phyloP scores from a whole-genome alignment of 2,888 invertebrate species.

The Limnephilus auricula region DNA sequence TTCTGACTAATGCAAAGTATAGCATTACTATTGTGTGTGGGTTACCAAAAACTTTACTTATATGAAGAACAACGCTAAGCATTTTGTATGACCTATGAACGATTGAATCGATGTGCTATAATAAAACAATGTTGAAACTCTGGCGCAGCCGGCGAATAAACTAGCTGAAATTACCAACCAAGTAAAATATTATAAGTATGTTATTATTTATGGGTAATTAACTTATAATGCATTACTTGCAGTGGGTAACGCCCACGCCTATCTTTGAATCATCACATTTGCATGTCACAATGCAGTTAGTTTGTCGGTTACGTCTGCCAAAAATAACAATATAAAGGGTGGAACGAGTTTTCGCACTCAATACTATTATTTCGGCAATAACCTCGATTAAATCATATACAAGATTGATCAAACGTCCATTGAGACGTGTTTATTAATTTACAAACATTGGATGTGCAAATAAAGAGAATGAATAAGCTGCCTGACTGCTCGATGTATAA shows the following conservation, averaged over 20 bases:
- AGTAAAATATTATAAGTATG: no score
- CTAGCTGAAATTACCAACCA: no score
- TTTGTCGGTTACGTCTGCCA: background rate
- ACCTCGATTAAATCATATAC: background rate
- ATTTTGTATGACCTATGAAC: no score
- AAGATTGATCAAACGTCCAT: background rate
- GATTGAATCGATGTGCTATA: no score
- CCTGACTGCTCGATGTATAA: no score
- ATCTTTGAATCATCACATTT: background rate
- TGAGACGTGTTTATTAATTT: background rate
- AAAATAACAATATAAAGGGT: background rate
- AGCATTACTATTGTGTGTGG: no score
- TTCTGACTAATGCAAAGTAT: no score
- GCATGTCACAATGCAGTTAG: background rate
- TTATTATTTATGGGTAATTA: background rate
- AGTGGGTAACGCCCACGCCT: background rate
- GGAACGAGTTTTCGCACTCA: background rate
- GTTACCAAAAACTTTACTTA: no score
- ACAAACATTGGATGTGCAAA: background rate
- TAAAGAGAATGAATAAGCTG: background rate
- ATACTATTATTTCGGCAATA: background rate
- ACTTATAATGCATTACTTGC: background rate
- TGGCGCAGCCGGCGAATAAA: no score
- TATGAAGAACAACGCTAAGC: no score
- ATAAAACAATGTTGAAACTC: no score